Base-by-base conservation (phyloP, 2,113 vertebrate genomes). In the Clupea harengus region DNA sequence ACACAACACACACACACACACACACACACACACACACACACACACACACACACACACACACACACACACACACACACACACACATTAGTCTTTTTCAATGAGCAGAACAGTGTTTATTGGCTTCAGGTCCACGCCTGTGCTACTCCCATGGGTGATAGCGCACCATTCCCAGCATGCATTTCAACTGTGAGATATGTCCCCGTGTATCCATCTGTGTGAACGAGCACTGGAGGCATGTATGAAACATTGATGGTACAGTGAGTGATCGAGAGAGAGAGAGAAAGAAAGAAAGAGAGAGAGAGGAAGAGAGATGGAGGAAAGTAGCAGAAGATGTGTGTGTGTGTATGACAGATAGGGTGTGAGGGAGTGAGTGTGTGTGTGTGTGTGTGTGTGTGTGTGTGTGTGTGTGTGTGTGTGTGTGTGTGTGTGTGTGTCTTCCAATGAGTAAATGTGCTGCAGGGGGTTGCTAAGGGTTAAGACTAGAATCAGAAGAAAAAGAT, bases 1-100 rank as follows among this genome's bases (percentile, higher is more conserved):
- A 72, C n/a, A n/a, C n/a, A n/a, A n/a, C n/a, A n/a, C n/a, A n/a
- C 60, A 78, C 82, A 86, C 49, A 89, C 13, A 15, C 1, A n/a
- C 47, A 45, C 10, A 60, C 3, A 45, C 82, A 86, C 78, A 60
- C 44, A 78, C 22, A 32, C 11, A 15, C 22, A 72, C n/a, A 45
- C 46, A 44, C 44, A 54, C 46, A 84, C 82, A 22, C 45, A 32
- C 28, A 85, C 13, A 20, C 25, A 85, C 13, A 20, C 25, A 86
- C 78, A 60, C 44, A 78, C 22, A 32, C 11, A 15, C 22, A 72
- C n/a, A 45, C 46, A 44, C 44, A 54, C 46, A 84, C 82, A 22
- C 45, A 32, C 28, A 85, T n/a, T 6, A 20, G 1, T 49, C 13
- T 11, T 49, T 60, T 60, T 7, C 7, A 60, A 60, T 6, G 6